These are phyloP conservation scores for Adelosebastes latens DNA, from an alignment of 2,797 vertebrate species.

Conservation along the genomic window DNA sequence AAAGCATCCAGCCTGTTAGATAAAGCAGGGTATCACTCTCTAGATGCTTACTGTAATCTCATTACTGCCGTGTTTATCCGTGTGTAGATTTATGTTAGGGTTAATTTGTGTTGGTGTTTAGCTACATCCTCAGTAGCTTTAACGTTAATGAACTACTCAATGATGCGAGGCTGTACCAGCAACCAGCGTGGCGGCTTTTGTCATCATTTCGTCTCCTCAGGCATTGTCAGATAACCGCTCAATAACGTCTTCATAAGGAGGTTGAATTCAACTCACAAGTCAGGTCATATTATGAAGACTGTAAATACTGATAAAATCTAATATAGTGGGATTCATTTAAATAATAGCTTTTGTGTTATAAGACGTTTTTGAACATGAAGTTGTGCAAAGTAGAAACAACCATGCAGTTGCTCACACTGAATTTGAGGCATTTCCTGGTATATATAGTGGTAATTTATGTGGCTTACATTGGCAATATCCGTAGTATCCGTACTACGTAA, in stretches of 20 bases:
- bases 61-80: conserved; percentile 33
- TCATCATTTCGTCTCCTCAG: background rate
- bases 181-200: conserved; percentile 42
- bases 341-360: background rate
- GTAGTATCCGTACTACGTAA: too few species aligned
- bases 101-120: conserved; percentile 26
- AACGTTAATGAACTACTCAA: conserved; percentile 26
- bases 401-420: background rate
- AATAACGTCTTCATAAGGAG: too few species aligned
- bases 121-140: conserved; percentile 8
- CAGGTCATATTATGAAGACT: background rate
- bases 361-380: background rate
- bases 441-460: background rate
- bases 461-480: background rate
- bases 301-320: fast-evolving
- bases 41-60: conserved; percentile 10
- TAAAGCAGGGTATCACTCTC: conserved; percentile 47
- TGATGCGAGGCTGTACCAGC: background rate
- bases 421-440: background rate
- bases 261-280: fast-evolving
- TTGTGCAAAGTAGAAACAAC: background rate
- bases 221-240: background rate
- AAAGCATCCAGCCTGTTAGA: conserved; percentile 2
- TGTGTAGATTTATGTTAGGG: background rate
- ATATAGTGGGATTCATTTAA: background rate